Evolutionary conservation across 2,888 invertebrate genomes (phyloP), one percentile per base, ranked within the genome.

Genomic region (Chloroclystis v-ata): DNA sequence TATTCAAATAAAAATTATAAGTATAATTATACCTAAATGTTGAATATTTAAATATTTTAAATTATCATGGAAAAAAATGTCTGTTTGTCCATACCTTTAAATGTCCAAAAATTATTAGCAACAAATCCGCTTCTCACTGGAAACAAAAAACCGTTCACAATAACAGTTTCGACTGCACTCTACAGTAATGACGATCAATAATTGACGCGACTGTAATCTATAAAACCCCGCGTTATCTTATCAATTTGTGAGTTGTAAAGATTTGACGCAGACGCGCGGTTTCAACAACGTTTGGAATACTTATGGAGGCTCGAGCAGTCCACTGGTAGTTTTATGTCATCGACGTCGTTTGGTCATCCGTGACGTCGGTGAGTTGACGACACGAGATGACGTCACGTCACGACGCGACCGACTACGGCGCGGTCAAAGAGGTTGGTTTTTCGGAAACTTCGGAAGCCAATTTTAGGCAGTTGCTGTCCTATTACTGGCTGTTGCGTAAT

Each of bases 181-280:
- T n/a, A n/a, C n/a, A n/a, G 16, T 14, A 49, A 39, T 42, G 56
- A 45, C 48, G 28, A 29, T 52, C 41, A 44, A 45, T 38, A 28
- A n/a, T 28, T 14, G 32, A 33, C 16, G 32, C 14, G 2, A 14
- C 14, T 33, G 5, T 14, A 33, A 42, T 61, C 49, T 45, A 43
- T 56, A 64, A 71, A 68, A 71, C 72, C 63, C 61, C 56, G 56
- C 64, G 54, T 57, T 67, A 46, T 56, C 69, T 70, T 78, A 82
- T 78, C 78, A 71, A 59, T 72, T 69, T n/a, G n/a, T n/a, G n/a
- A 77, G 72, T 43, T 69, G 75, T 76, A 75, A 78, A 59, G 54
- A 46, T 52, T 58, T 20, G 5, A 20, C 20, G 52, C 25, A 43
- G 53, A 59, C 52, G 49, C 54, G 60, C 52, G 52, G 46, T 50